These are phyloP conservation scores for Diorhabda elongata DNA, from an alignment of 1,140 invertebrate species.

Conservation along the genomic window DNA sequence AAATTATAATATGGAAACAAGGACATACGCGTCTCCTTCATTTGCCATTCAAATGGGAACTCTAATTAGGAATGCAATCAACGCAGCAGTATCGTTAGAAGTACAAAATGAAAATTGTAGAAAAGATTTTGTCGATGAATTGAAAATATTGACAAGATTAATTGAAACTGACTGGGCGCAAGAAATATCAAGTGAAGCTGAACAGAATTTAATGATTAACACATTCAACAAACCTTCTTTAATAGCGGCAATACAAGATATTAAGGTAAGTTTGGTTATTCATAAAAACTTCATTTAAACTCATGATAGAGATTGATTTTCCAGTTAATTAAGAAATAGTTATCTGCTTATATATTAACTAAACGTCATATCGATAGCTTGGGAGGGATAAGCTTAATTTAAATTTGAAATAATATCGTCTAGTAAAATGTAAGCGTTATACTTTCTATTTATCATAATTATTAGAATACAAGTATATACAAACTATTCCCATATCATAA, in stretches of 20 bases:
- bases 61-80: conserved; percentile 11
- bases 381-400: too few species aligned
- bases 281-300: too few species aligned
- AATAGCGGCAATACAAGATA: conserved; percentile 31
- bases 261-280: neutral
- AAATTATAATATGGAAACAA: conserved; percentile 9
- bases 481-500: too few species aligned
- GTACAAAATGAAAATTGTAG: conserved; percentile 35
- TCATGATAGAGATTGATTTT: too few species aligned
- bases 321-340: too few species aligned
- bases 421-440: too few species aligned
- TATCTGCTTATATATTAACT: too few species aligned
- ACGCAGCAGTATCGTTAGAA: conserved; percentile 24
- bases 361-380: too few species aligned
- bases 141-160: conserved; percentile 34
- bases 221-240: conserved; percentile 30
- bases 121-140: conserved; percentile 38
- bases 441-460: too few species aligned
- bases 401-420: too few species aligned
- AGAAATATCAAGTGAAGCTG: conserved; percentile 32
- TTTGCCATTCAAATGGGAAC: conserved; percentile 21
- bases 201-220: conserved; percentile 27
- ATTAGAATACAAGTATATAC: too few species aligned
- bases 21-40: conserved; percentile 16
- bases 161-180: too few species aligned